phyloP scores from a whole-genome alignment of 2,797 vertebrate genomes.

The Pseudochromis fuscus region DNA sequence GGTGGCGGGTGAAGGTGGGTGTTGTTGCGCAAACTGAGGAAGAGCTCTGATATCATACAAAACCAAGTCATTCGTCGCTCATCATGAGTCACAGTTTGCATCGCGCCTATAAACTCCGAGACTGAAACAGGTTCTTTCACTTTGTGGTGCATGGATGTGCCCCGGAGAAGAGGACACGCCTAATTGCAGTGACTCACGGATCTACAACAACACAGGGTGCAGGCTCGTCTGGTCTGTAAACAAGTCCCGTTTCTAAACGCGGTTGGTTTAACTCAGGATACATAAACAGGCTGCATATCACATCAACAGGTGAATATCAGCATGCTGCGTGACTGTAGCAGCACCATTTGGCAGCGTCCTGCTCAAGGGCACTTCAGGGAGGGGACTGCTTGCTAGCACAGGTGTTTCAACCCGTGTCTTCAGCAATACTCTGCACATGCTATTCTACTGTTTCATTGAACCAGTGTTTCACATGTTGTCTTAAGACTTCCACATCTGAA shows the following conservation, averaged over 20 bases:
- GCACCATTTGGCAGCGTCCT: too few species aligned
- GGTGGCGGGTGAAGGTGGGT: conserved; percentile 22
- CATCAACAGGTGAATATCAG: background rate
- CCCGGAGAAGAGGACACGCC: conserved; percentile 70
- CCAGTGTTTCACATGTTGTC: background rate
- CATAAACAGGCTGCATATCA: background rate
- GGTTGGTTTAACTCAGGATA: conserved; percentile 10
- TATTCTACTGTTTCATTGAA: background rate
- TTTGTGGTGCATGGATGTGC: conserved; percentile 58
- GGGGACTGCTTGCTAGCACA: conserved; percentile 11
- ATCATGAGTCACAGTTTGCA: conserved; percentile 63
- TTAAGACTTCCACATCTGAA: background rate
- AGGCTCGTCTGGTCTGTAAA: conserved; percentile 35
- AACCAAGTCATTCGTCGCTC: conserved; percentile 17
- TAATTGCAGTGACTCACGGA: conserved; percentile 67
- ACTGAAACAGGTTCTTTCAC: conserved; percentile 76
- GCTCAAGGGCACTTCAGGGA: conserved; percentile 16
- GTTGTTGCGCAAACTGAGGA: too few species aligned
- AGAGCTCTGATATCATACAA: too few species aligned
- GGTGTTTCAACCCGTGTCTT: conserved; percentile 5
- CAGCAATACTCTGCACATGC: background rate
- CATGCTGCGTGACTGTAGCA: too few species aligned
- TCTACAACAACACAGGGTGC: conserved; percentile 18
- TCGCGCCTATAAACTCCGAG: conserved; percentile 21
- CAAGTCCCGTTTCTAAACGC: conserved; percentile 21